Evolutionary conservation across 92 coral and sea anemone species (phyloP).

Genomic region (Micromussa lordhowensis): DNA sequence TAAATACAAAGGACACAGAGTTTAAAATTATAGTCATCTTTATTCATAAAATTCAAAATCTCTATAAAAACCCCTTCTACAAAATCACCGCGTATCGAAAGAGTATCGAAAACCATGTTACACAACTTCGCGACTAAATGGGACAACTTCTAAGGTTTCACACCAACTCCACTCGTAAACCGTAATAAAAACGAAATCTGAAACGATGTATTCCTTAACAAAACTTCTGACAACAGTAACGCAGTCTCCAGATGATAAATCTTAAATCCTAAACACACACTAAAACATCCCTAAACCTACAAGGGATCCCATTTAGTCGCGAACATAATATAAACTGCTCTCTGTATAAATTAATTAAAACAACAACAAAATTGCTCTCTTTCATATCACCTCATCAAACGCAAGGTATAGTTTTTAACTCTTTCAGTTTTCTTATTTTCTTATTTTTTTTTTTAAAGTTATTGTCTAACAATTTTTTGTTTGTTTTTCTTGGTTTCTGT

Average conservation of each 20-base stretch:
- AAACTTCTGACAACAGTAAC: no score
- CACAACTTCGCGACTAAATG: slow-evolving; percentile 3
- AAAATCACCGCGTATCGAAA: slow-evolving; percentile 10
- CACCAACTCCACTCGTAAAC: not conserved
- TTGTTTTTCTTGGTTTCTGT: not conserved
- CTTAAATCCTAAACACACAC: not conserved
- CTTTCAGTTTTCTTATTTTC: not conserved
- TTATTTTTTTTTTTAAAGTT: not conserved
- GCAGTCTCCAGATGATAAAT: not conserved
- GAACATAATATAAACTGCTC: not conserved
- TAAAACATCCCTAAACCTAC: not conserved
- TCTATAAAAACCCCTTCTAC: slow-evolving; percentile 37
- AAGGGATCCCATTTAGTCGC: not conserved
- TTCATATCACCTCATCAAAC: slow-evolving; percentile 21
- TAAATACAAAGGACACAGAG: not conserved
- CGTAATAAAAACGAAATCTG: no score
- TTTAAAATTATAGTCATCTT: slow-evolving; percentile 11
- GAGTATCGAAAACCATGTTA: not conserved
- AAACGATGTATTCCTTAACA: no score
- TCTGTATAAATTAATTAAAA: not conserved
- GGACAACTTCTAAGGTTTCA: not conserved
- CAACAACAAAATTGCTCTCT: not conserved
- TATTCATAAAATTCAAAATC: slow-evolving; percentile 27
- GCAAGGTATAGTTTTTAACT: slow-evolving; percentile 11
- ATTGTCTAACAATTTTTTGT: not conserved